Conservation (phyloP, 2,888 invertebrate species). For the Hetaerina titia region DNA sequence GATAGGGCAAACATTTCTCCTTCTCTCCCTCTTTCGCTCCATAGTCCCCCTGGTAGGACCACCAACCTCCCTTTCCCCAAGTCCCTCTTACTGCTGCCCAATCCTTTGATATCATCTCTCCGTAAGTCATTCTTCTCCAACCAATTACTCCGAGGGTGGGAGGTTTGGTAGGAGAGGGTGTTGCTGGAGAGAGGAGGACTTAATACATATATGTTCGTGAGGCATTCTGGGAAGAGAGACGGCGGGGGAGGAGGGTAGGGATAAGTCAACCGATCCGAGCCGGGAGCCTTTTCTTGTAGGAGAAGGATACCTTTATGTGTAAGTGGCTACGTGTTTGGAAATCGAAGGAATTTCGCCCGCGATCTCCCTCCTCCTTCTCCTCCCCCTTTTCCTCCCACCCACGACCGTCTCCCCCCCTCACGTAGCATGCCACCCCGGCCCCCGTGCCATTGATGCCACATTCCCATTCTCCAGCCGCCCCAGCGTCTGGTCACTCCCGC, state of each 20-base stretch:
- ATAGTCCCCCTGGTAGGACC: not conserved
- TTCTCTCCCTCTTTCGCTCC: not conserved
- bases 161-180: not conserved
- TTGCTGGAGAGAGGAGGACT: too few relatives aligned
- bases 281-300: constrained; percentile 40
- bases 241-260: not conserved
- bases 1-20: constrained; percentile 63
- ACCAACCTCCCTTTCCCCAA: not conserved
- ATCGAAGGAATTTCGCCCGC: constrained; percentile 46
- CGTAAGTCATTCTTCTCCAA: constrained; percentile 60
- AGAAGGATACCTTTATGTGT: constrained; percentile 46
- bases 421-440: not conserved
- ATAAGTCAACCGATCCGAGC: not conserved
- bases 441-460: not conserved
- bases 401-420: not conserved
- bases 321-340: constrained; percentile 56
- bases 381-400: not conserved
- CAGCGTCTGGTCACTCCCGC: not conserved
- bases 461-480: not conserved
- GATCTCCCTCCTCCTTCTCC: not conserved
- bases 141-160: constrained; percentile 36
- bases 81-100: not conserved
- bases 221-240: not conserved
- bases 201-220: not conserved
- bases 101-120: constrained; percentile 64